phyloP scores from a whole-genome alignment of 2,888 invertebrate genomes.

The Diplazon laetatorius region DNA sequence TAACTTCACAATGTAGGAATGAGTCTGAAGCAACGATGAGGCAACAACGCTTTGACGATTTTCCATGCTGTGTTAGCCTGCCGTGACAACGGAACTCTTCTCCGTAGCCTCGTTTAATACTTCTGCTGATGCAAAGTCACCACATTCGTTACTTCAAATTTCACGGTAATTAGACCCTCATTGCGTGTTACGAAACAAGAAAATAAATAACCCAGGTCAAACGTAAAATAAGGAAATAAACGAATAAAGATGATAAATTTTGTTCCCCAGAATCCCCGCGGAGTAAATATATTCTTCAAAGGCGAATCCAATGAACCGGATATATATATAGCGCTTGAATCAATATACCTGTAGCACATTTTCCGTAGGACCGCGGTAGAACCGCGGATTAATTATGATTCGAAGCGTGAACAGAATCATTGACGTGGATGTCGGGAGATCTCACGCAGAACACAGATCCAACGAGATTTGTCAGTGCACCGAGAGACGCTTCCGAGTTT shows the following conservation, averaged over 20 bases:
- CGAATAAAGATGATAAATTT: no score
- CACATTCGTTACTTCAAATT: not conserved
- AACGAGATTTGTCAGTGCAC: slow-evolving; percentile 58
- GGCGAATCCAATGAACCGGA: slow-evolving; percentile 18
- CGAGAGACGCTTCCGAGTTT: slow-evolving; percentile 63
- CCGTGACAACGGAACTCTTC: slow-evolving; percentile 34
- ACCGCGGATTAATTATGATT: slow-evolving; percentile 29
- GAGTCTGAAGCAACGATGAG: slow-evolving; percentile 35
- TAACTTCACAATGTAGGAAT: slow-evolving; percentile 55
- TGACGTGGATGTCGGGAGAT: slow-evolving; percentile 17
- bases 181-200: slow-evolving; percentile 22
- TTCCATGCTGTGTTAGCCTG: slow-evolving; percentile 1
- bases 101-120: slow-evolving; percentile 28
- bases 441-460: slow-evolving; percentile 42
- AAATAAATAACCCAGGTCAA: no score
- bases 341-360: not conserved
- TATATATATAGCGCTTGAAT: no score
- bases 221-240: no score
- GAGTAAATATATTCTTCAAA: not conserved
- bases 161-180: not conserved
- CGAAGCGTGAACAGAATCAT: slow-evolving; percentile 33
- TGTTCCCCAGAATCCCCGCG: not conserved
- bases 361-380: not conserved
- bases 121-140: not conserved
- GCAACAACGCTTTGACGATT: slow-evolving; percentile 32